Evolutionary conservation across 2,113 vertebrate genomes (phyloP).

Genomic region (Laticauda laticaudata): DNA sequence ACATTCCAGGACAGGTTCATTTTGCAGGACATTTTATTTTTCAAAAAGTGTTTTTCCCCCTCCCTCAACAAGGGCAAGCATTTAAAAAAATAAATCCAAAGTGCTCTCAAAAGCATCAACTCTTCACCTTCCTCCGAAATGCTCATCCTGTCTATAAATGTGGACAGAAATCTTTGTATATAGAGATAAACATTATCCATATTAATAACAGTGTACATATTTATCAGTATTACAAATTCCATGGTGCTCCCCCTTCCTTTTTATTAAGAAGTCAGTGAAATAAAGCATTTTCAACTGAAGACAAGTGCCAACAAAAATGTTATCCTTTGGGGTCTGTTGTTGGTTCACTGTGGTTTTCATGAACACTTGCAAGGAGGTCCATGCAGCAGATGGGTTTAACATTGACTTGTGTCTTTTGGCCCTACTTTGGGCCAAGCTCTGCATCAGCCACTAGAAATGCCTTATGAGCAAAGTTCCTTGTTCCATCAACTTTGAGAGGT

Average conservation of each 20-base stretch:
- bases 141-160: conserved; percentile 48
- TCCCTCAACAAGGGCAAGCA: conserved; percentile 43
- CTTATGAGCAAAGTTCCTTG: background rate
- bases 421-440: background rate
- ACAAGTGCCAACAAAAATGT: background rate
- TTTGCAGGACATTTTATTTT: conserved; percentile 43
- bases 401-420: background rate
- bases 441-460: fast-evolving
- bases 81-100: conserved; percentile 32
- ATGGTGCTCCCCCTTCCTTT: conserved; percentile 50
- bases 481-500: background rate
- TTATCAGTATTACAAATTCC: conserved; percentile 53
- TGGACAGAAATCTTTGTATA: conserved; percentile 58
- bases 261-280: conserved; percentile 14
- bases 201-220: conserved; percentile 58
- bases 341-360: background rate
- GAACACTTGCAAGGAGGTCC: background rate
- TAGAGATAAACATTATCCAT: conserved; percentile 48
- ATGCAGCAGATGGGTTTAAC: background rate
- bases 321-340: background rate
- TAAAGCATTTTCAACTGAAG: background rate
- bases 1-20: conserved; percentile 13
- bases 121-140: conserved; percentile 22
- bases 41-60: background rate
- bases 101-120: conserved; percentile 25